Base-by-base conservation (phyloP, 2,113 vertebrate genomes). In the Dasyornis broadbenti region DNA sequence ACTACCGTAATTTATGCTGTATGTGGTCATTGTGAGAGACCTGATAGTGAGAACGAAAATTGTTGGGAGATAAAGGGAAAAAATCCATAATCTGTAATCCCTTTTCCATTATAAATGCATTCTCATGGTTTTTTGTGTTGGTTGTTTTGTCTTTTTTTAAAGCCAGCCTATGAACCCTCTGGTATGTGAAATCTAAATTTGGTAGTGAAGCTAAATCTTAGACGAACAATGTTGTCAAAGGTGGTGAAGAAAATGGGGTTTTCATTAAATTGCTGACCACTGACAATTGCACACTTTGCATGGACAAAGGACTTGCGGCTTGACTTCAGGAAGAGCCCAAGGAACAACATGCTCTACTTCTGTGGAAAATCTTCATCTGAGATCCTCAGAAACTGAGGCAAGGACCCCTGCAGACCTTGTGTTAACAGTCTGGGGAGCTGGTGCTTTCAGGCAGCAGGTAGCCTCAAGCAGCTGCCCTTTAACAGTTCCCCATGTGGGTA, bases 371-470 rank as follows among this genome's bases (percentile, higher is more conserved):
- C 21, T 57, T 54, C 53, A 9, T 63, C 18, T 33, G 52, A 80
- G 24, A 90, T 18, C 13, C 47, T 83, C 68, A 84, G 80, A 89
- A 94, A 59, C 42, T 10, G 56, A 86, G 59, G 42, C 54, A 66
- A 56, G 35, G 37, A 22, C 27, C 27, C 12, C 56, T 78, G 47
- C 42, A 92, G 39, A 52, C 27, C 56, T 63, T 59, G 33, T 40
- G 52, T 68, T 76, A 54, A 44, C 33, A 59, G 19, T 63, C 6
- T n/a, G 44, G 24, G 68, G 60, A 70, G 22, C 13, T 5, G 4
- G 17, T 78, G 68, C 60, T 90, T 89, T 70, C 72, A 93, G 83
- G 72, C 66, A 84, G 82, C 69, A 90, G 76, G 95, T 42, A 94
- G 64, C 54, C 47, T 76, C 2, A 2, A 1, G 2, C 44, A 83